Evolutionary conservation across 2,888 invertebrate genomes (phyloP).

Genomic region (Leucophenga maculata): DNA sequence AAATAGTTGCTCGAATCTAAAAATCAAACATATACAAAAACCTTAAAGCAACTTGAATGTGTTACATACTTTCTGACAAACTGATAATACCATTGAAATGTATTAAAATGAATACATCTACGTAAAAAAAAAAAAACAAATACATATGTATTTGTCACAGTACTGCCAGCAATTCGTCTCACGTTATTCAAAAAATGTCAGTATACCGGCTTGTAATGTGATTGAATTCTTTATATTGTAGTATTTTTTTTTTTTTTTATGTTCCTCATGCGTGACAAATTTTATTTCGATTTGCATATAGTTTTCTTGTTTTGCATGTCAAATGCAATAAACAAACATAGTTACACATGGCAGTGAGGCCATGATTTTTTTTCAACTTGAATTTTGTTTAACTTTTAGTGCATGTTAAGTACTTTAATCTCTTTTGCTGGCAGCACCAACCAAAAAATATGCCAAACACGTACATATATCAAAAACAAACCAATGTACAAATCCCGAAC

Average conservation of each 20-base stretch:
- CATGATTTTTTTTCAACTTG: not conserved
- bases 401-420: not conserved
- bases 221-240: no score
- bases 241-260: not conserved
- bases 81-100: no score
- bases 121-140: no score
- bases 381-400: constrained; percentile 11
- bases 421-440: not conserved
- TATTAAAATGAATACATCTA: no score
- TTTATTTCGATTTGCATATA: constrained; percentile 20
- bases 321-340: not conserved
- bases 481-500: not conserved
- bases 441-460: constrained; percentile 15
- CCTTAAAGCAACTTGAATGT: no score
- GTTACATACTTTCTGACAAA: no score
- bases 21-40: no score
- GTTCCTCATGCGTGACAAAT: constrained; percentile 18
- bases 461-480: constrained; percentile 19
- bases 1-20: no score
- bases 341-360: no score
- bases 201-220: not conserved
- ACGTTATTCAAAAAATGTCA: no score
- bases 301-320: not conserved
- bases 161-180: no score
- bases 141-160: no score